Evolutionary conservation across 2,113 vertebrate genomes (phyloP), one percentile per base, ranked within the genome.

Genomic region (Tachysurus fulvidraco): DNA sequence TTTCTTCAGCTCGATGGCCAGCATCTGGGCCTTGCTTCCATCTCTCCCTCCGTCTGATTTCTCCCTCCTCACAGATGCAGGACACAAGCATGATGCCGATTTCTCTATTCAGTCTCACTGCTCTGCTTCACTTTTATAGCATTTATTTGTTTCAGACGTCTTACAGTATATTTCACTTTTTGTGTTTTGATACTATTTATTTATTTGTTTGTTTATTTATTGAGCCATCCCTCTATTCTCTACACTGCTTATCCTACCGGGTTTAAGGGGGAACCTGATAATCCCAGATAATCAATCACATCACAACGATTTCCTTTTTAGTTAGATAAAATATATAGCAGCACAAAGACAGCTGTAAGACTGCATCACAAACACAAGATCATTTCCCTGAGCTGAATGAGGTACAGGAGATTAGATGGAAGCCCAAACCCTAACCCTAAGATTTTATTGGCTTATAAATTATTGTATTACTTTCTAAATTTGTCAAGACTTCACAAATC

Each of bases 1-100:
- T 87, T 81, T 81, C 62, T 89, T 62, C 62, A 85, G 71, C 83
- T 81, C 25, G 28, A 89, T 81, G 77, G 54, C 23, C 80, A 89
- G 77, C 88, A 89, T 87, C 88, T 88, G 88, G 60, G 50, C 57
- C 65, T 19, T 60, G 21, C 36, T 73, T 81, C 25, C 60, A 65
- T 57, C 65, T 46, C 41, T n/a, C 65, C 60, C 41, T n/a, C 65
- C 28, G 19, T 21, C 78, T 44, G 19, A 57, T 36, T 21, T 52
- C 50, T n/a, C 23, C 30, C 7, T 73, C 55, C 65, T 73, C 21
- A 81, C 62, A 19, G 23, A 0, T 25, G 7, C 64, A 86, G 12
- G 62, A 77, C 44, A 21, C 46, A 54, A 30, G 44, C 54, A 57
- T 74, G 46, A 84, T 83, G 84, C 57, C 54, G 19, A 83, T 41